phyloP scores from a whole-genome alignment of 2,888 invertebrate genomes.

The Eugnorisma glareosa region DNA sequence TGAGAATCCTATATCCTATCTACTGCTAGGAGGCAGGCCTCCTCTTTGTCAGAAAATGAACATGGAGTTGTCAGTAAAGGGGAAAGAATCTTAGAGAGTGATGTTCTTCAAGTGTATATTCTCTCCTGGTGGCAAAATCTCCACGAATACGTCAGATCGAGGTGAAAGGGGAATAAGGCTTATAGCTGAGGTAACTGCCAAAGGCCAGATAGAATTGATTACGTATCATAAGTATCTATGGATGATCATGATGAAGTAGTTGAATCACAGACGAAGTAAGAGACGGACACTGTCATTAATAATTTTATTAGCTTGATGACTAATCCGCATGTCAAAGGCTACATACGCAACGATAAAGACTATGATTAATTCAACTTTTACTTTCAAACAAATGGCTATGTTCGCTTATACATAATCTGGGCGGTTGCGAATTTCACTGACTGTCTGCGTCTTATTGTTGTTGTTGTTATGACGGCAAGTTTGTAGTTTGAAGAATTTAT shows the following conservation, averaged over 20 bases:
- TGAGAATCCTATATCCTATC: neutral
- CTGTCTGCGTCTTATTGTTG: slow-evolving; percentile 9
- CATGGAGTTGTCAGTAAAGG: neutral
- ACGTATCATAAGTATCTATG: neutral
- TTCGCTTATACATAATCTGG: slow-evolving; percentile 39
- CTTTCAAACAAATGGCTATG: slow-evolving; percentile 53
- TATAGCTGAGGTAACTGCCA: neutral
- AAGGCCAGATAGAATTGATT: neutral
- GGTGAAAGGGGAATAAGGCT: neutral
- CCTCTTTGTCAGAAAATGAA: neutral
- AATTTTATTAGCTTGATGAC: slow-evolving; percentile 28
- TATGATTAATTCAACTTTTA: slow-evolving; percentile 61
- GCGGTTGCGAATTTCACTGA: slow-evolving; percentile 39
- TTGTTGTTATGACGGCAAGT: neutral
- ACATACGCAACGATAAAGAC: slow-evolving; percentile 44
- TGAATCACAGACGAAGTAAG: slow-evolving; percentile 17
- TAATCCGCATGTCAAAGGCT: slow-evolving; percentile 56
- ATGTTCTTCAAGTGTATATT: neutral
- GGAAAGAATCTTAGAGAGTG: neutral
- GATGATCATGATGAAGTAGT: neutral
- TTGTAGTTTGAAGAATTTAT: slow-evolving; percentile 16
- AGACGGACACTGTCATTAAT: slow-evolving; percentile 5
- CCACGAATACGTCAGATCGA: neutral
- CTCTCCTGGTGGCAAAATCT: neutral
- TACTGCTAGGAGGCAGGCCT: neutral